Conservation (phyloP, 2,888 invertebrate species). For the Cephus spinipes region DNA sequence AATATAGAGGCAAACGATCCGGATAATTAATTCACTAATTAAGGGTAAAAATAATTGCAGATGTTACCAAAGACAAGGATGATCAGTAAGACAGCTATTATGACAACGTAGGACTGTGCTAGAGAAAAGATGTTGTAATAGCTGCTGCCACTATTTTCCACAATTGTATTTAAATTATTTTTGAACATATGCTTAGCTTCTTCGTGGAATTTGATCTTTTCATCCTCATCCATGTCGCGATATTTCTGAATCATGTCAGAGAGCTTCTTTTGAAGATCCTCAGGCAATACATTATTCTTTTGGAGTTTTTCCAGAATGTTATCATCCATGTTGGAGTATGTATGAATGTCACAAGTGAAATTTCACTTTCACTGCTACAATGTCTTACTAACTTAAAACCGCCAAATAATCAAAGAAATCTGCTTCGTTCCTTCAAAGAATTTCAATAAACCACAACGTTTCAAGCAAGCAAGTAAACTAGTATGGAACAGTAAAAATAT, state of each 20-base stretch:
- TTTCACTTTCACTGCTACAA: background rate
- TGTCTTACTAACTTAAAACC: background rate
- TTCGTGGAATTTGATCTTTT: slow-evolving; percentile 60
- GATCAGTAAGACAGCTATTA: slow-evolving; percentile 36
- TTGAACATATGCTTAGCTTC: slow-evolving; percentile 56
- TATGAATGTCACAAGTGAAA: slow-evolving; percentile 1
- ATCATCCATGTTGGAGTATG: slow-evolving; percentile 24
- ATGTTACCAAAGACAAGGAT: slow-evolving; percentile 25
- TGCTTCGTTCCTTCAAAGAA: background rate
- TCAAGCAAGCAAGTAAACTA: background rate
- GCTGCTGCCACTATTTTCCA: background rate
- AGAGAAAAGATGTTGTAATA: background rate
- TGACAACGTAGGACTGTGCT: background rate
- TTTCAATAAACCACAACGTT: background rate
- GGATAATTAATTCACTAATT: background rate
- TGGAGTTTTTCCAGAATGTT: slow-evolving; percentile 24
- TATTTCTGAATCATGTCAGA: slow-evolving; percentile 37
- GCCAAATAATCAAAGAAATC: background rate
- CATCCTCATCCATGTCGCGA: slow-evolving; percentile 52
- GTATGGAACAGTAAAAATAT: background rate
- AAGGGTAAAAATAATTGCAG: background rate
- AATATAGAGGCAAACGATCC: background rate
- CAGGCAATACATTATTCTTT: slow-evolving; percentile 16
- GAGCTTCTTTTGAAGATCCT: slow-evolving; percentile 35
- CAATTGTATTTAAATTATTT: slow-evolving; percentile 49